Conservation (phyloP, 2,888 invertebrate species). For the Cistogaster globosa region DNA sequence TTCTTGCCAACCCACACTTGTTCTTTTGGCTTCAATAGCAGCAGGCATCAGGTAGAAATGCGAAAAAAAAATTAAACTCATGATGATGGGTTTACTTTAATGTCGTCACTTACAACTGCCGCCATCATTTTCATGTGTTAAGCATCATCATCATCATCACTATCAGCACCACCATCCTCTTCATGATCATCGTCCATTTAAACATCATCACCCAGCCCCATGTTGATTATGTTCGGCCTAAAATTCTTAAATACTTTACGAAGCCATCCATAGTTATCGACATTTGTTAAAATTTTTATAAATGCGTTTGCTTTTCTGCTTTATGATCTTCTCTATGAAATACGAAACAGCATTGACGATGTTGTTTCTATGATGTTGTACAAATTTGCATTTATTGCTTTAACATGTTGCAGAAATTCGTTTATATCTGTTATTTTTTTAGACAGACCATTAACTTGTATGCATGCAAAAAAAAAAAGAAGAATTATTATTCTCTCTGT, state of each 20-base stretch:
- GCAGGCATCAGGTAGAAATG: constrained; percentile 38
- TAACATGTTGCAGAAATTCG: constrained; percentile 65
- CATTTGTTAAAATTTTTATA: constrained; percentile 49
- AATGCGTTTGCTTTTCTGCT: constrained; percentile 66
- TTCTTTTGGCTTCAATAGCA: constrained; percentile 59
- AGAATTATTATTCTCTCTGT: constrained; percentile 81
- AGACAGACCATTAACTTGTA: constrained; percentile 65
- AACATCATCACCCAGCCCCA: constrained; percentile 44
- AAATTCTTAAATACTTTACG: constrained; percentile 60
- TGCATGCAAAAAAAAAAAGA: constrained; percentile 45
- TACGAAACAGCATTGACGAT: constrained; percentile 49
- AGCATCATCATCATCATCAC: constrained; percentile 28
- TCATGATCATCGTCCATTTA: constrained; percentile 17
- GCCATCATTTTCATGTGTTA: constrained; percentile 65
- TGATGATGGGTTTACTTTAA: constrained; percentile 67
- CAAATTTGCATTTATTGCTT: constrained; percentile 71
- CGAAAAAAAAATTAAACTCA: constrained; percentile 36
- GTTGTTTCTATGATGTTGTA: constrained; percentile 69
- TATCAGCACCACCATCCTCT: constrained; percentile 8
- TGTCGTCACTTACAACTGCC: constrained; percentile 68
- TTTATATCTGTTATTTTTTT: constrained; percentile 52
- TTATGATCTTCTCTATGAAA: constrained; percentile 50
- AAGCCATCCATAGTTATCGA: constrained; percentile 55
- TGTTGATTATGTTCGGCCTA: constrained; percentile 47
- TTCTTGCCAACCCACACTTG: constrained; percentile 68